A percentile compares a stretch with the other conserved stretches of the same genome.
Conservation (phyloP, 2,113 vertebrate genomes). For the Callipepla californica region DNA sequence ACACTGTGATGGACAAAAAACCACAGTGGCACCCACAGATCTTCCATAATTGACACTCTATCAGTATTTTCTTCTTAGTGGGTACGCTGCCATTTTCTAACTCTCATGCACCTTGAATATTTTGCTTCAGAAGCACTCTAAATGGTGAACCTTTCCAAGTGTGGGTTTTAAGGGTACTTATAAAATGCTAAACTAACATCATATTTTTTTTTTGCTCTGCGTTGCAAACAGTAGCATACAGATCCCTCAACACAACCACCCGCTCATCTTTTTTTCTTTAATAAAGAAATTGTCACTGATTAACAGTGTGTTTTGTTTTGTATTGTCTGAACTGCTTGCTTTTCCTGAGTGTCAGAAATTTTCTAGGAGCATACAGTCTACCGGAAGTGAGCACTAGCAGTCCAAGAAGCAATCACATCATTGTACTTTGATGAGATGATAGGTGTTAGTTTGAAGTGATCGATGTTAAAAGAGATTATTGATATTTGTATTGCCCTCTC, state of each 20-base stretch:
- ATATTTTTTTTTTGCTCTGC: background rate
- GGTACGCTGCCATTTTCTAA: background rate
- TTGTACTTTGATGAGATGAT: background rate
- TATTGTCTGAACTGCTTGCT: background rate
- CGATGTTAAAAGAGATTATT: background rate
- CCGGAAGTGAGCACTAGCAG: background rate
- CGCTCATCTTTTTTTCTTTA: background rate
- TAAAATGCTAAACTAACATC: background rate
- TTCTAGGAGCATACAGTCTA: background rate
- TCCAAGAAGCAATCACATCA: constrained; percentile 35
- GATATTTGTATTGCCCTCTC: background rate
- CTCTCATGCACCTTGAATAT: background rate
- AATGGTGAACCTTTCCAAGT: background rate
- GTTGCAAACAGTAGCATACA: background rate
- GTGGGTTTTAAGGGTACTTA: background rate
- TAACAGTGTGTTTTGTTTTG: background rate
- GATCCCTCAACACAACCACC: background rate
- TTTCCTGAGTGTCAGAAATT: background rate
- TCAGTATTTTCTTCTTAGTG: background rate
- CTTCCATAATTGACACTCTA: background rate
- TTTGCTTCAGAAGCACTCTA: background rate
- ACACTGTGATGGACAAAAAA: background rate
- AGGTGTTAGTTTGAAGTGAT: background rate
- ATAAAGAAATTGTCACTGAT: background rate
- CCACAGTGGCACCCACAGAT: background rate